These are phyloP conservation scores for Chionomys nivalis DNA, from an alignment of 2,113 vertebrate genomes.

Conservation along the genomic window DNA sequence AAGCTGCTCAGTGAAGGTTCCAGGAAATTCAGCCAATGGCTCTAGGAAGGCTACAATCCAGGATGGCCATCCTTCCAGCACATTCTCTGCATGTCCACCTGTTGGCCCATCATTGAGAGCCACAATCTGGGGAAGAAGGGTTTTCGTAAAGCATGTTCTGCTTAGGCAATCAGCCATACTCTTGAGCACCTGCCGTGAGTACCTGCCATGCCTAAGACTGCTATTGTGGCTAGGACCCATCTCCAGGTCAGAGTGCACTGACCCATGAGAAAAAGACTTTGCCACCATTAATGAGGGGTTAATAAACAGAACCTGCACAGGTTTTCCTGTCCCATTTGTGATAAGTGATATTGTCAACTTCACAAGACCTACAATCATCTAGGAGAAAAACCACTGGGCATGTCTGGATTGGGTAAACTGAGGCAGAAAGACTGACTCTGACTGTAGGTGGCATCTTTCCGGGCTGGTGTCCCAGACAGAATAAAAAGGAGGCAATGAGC, in stretches of 20 bases:
- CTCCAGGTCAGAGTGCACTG: conserved; percentile 18
- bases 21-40: not conserved
- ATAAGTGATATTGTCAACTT: not conserved
- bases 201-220: not conserved
- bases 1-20: not conserved
- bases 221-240: not conserved
- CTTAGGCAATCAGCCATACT: not conserved
- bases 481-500: not conserved
- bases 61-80: not conserved
- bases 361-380: not conserved
- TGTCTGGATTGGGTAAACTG: not conserved
- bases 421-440: not conserved
- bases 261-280: not conserved
- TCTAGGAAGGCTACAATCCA: not conserved
- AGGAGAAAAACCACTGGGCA: not conserved
- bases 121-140: not conserved
- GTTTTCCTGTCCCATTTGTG: not conserved
- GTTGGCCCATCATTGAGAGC: not conserved
- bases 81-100: not conserved
- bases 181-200: not conserved
- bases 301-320: not conserved
- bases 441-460: not conserved
- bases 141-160: not conserved
- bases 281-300: not conserved
- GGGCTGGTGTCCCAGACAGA: not conserved